Conservation (phyloP, 2,797 vertebrate genomes). For the Aeoliscus strigatus region DNA sequence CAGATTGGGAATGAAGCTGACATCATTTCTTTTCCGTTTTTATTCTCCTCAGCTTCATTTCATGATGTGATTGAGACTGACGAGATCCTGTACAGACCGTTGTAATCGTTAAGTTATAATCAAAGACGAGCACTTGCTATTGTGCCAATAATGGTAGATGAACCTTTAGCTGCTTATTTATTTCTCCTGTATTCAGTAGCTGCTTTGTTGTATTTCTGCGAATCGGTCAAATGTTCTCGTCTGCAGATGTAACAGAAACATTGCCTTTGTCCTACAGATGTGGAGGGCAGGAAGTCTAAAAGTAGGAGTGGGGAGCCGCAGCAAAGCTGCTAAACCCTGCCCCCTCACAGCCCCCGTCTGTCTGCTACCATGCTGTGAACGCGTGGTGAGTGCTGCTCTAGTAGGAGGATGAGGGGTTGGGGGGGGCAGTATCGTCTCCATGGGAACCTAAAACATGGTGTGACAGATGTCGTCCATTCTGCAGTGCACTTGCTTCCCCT, state of each 20-base stretch:
- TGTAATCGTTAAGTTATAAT: slow-evolving; percentile 60
- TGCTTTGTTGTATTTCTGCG: slow-evolving; percentile 29
- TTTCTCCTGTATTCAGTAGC: slow-evolving; percentile 39
- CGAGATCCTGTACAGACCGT: slow-evolving; percentile 49
- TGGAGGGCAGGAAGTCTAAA: slow-evolving; percentile 98
- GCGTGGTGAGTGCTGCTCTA: slow-evolving; percentile 80
- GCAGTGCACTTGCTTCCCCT: slow-evolving; percentile 49
- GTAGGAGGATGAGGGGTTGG: slow-evolving; percentile 35
- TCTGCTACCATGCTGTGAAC: slow-evolving; percentile 85
- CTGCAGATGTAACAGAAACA: slow-evolving; percentile 76
- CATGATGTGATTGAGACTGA: slow-evolving; percentile 24
- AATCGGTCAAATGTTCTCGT: slow-evolving; percentile 16
- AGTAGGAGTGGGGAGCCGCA: slow-evolving; percentile 91
- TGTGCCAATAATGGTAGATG: slow-evolving; percentile 35
- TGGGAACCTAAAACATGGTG: slow-evolving; percentile 75
- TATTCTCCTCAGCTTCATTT: slow-evolving; percentile 17
- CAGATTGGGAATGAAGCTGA: slow-evolving; percentile 36
- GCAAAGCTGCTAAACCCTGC: slow-evolving; percentile 89
- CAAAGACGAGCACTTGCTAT: slow-evolving; percentile 48
- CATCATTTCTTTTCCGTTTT: slow-evolving; percentile 8
- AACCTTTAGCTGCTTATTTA: slow-evolving; percentile 52
- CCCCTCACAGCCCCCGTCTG: slow-evolving; percentile 67
- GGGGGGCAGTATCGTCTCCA: slow-evolving; percentile 72
- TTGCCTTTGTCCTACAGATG: slow-evolving; percentile 99
- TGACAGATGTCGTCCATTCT: slow-evolving; percentile 68